These are phyloP conservation scores for Pteronotus mesoamericanus DNA, from an alignment of 2,797 vertebrate genomes.

Conservation along the genomic window DNA sequence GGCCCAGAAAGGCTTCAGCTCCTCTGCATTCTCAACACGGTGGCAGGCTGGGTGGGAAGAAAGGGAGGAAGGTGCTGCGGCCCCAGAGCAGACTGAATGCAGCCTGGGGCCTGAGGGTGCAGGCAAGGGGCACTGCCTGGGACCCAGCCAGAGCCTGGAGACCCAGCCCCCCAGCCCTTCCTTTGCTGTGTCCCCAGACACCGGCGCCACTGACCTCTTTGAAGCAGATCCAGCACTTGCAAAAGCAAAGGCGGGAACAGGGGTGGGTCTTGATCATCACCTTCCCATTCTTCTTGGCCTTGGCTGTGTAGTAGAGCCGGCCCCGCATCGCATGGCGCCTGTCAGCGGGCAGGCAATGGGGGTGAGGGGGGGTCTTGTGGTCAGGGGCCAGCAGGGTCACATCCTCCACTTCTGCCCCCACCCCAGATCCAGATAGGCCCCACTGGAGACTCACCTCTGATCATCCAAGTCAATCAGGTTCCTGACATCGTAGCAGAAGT, in stretches of 20 bases:
- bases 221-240: conserved; percentile 90
- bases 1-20: not conserved
- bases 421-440: rapidly evolving
- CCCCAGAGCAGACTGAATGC: not conserved
- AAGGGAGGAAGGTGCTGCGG: not conserved
- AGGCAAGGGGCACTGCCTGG: not conserved
- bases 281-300: conserved; percentile 92
- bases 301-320: conserved; percentile 93
- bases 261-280: conserved; percentile 95
- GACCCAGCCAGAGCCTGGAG: not conserved
- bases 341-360: not conserved
- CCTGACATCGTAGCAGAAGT: conserved; percentile 94
- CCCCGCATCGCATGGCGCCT: conserved; percentile 98
- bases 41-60: not conserved
- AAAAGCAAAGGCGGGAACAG: conserved; percentile 93
- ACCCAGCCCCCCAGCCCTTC: not conserved
- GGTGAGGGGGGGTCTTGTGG: not conserved
- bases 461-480: conserved; percentile 93
- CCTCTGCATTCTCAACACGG: not conserved
- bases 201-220: conserved; percentile 85
- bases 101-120: not conserved
- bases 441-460: conserved; percentile 85
- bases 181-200: not conserved
- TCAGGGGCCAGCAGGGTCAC: not conserved
- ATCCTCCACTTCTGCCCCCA: not conserved